Percentiles rank a stretch among this genome's conserved stretches.
Evolutionary conservation across 2,113 vertebrate genomes (phyloP).

Genomic region (Myotis lucifugus): DNA sequence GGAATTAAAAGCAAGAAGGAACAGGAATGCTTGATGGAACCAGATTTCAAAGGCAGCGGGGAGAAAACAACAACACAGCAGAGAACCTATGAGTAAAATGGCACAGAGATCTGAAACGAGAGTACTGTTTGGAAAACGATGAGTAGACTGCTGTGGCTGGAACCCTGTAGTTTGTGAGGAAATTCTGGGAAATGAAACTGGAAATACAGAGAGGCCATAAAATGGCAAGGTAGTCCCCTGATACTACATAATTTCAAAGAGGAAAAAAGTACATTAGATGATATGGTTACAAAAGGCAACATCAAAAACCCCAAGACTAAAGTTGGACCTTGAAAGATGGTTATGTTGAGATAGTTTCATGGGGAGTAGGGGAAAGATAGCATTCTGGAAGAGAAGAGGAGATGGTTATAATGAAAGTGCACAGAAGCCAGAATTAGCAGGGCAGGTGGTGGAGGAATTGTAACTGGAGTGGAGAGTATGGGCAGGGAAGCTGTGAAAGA

Average conservation of each 20-base stretch:
- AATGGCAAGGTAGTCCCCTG: neutral
- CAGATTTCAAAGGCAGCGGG: neutral
- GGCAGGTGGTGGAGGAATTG: neutral
- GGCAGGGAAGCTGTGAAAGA: neutral
- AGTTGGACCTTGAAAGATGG: neutral
- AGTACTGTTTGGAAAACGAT: neutral
- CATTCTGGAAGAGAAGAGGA: neutral
- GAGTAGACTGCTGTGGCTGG: neutral
- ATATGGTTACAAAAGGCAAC: slow-evolving; percentile 24
- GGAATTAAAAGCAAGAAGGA: neutral
- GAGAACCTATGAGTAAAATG: neutral
- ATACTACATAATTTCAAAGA: neutral
- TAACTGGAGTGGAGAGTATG: neutral
- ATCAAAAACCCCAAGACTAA: neutral
- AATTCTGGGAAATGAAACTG: neutral
- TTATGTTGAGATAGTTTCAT: neutral
- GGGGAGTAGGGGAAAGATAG: neutral
- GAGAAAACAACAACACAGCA: neutral
- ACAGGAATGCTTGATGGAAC: neutral
- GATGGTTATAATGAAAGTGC: neutral
- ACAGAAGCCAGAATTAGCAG: neutral
- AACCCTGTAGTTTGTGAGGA: neutral
- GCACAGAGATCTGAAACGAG: neutral
- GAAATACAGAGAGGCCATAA: neutral
- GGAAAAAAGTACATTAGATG: neutral